Conservation (phyloP, 2,113 vertebrate species). For the Phoxinus phoxinus region DNA sequence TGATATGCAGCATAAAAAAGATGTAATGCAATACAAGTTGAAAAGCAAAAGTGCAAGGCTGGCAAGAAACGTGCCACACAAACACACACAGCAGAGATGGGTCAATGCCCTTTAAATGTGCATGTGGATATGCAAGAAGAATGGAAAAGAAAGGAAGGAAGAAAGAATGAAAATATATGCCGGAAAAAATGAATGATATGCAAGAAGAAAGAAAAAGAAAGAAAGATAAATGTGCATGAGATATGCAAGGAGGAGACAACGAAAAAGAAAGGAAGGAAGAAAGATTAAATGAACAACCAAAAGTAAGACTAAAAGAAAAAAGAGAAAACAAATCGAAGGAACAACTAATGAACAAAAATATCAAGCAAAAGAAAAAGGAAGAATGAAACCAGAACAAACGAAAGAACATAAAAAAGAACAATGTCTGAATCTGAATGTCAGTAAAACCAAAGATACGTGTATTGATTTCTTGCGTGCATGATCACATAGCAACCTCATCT, state of each 20-base stretch:
- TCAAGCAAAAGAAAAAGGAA: neutral
- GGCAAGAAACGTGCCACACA: conserved; percentile 32
- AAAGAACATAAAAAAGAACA: neutral
- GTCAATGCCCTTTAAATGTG: conserved; percentile 46
- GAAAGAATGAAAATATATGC: no score
- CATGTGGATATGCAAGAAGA: conserved; percentile 16
- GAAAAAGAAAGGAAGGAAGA: neutral
- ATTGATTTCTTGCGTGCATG: no score
- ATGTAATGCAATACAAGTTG: conserved; percentile 50
- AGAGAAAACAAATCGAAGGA: neutral
- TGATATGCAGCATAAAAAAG: conserved; percentile 47
- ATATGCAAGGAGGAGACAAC: neutral
- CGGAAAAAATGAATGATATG: no score
- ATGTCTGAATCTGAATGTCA: no score
- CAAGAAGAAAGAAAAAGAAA: neutral
- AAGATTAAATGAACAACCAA: neutral
- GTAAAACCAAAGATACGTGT: no score
- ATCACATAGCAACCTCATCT: no score
- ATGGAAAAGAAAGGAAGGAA: neutral
- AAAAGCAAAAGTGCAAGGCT: conserved; percentile 43
- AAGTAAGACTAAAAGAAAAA: neutral
- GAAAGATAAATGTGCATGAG: neutral
- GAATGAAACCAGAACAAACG: neutral
- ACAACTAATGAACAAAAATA: neutral
- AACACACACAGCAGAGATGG: conserved; percentile 13